These are phyloP conservation scores for Furcifer pardalis DNA, from an alignment of 2,797 vertebrate species.

Conservation along the genomic window DNA sequence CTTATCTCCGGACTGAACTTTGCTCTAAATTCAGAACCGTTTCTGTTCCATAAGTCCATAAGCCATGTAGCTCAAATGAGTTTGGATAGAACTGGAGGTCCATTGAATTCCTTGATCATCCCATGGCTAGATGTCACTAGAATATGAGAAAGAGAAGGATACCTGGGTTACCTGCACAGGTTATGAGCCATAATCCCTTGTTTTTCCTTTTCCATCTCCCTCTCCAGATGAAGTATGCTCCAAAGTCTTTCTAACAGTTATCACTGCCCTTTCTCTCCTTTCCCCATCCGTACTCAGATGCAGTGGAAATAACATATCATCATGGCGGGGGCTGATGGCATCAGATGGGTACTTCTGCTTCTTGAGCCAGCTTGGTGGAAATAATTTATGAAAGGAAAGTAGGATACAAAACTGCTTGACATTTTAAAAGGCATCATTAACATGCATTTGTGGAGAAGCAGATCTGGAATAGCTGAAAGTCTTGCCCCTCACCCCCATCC, in stretches of 20 bases:
- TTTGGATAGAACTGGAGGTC: no score
- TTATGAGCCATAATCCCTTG: neutral
- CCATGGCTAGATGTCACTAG: no score
- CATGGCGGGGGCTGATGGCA: neutral
- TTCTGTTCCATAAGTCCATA: no score
- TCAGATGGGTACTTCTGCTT: constrained; percentile 61
- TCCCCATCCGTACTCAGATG: neutral
- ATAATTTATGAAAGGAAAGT: constrained; percentile 74
- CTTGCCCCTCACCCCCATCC: constrained; percentile 38
- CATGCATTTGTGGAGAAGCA: constrained; percentile 74
- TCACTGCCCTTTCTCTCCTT: neutral
- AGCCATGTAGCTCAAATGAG: no score
- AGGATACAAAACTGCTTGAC: constrained; percentile 75
- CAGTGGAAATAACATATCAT: neutral
- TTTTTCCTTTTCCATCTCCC: neutral
- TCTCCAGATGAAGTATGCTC: neutral
- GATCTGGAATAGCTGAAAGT: constrained; percentile 72
- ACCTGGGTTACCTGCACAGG: no score
- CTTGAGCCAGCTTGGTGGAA: constrained; percentile 59
- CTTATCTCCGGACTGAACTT: no score
- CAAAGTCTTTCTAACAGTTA: neutral
- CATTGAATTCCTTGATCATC: no score
- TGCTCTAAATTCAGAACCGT: no score
- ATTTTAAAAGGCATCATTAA: constrained; percentile 79
- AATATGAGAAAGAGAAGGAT: no score